A percentile compares a stretch with the other conserved stretches of the same genome.
Evolutionary conservation across 2,888 invertebrate species (phyloP).

Genomic region (Acrobeloides nanus): DNA sequence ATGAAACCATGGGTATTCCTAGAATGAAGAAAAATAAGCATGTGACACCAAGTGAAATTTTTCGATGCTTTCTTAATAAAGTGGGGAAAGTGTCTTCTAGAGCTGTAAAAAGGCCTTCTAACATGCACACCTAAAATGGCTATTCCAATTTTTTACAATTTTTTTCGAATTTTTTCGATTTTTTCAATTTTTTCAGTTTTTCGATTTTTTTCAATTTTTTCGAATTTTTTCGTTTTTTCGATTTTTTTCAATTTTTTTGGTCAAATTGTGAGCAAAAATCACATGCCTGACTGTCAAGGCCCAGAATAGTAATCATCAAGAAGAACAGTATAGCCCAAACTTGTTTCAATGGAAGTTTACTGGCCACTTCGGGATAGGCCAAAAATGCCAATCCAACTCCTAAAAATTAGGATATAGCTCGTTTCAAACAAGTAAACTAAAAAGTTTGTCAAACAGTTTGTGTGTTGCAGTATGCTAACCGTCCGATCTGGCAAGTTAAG

Average conservation of each 20-base stretch:
- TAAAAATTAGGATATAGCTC: constrained; percentile 8
- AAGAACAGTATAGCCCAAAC: constrained; percentile 54
- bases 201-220: too few relatives aligned
- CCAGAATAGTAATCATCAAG: constrained; percentile 52
- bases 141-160: background rate
- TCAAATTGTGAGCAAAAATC: constrained; percentile 2
- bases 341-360: constrained; percentile 53
- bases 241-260: too few relatives aligned
- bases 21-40: constrained; percentile 50
- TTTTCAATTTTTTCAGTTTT: too few relatives aligned
- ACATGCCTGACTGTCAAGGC: constrained; percentile 44
- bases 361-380: constrained; percentile 55
- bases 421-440: too few relatives aligned
- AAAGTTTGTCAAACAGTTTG: too few relatives aligned
- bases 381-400: constrained; percentile 55
- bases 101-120: constrained; percentile 53
- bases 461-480: too few relatives aligned
- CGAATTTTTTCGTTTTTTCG: too few relatives aligned
- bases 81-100: constrained; percentile 51
- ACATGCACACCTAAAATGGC: constrained; percentile 52
- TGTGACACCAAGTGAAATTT: constrained; percentile 37
- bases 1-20: constrained; percentile 51
- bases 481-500: too few relatives aligned
- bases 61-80: constrained; percentile 46
- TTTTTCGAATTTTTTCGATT: too few relatives aligned